Base-by-base conservation (phyloP, 2,797 vertebrate species). In the Myiothlypis coronata region DNA sequence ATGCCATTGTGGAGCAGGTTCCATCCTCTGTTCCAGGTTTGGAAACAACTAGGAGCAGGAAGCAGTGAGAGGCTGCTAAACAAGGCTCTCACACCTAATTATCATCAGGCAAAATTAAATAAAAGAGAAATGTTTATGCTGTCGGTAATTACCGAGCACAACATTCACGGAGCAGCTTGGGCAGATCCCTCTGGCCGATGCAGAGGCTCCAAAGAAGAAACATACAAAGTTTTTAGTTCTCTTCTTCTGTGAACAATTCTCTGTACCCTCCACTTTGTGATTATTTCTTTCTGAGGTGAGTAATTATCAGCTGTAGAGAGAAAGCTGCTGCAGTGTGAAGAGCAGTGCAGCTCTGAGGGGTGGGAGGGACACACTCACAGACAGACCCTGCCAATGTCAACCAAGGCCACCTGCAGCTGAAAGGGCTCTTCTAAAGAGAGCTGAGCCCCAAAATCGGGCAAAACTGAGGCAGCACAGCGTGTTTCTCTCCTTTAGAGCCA, bases 41-140 rank as follows among this genome's bases (percentile, higher is more conserved):
- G 55, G 28, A 65, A 83, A 57, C 63, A 60, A n/a, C 34, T 34
- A 56, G 63, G 76, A 90, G 55, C 37, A 81, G 85, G 24, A 44
- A 1, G 1, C 74, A 34, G 14, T 14, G 34, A 90, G 82, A 74
- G 32, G 71, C 64, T 95, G 70, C 64, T 80, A 47, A 93, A 79
- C 55, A 65, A 76, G 59, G n/a, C 78, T 74, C 81, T 95, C 83
- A 70, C 49, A 32, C 26, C 24, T 68, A 52, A 80, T 91, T 74
- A 46, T 64, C 89, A 75, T 76, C 79, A 83, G 79, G 79, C 30
- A 87, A 92, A 94, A 89, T 70, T 92, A 89, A 95, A 92, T 41
- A 68, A 70, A 60, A 84, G 57, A 65, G 18, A 83, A 89, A 71
- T 55, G 53, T 61, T 83, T 79, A 8, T 8, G 32, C 74, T 49